These are phyloP conservation scores for Sebastes steindachneri DNA, from an alignment of 2,797 vertebrate species.

Conservation along the genomic window DNA sequence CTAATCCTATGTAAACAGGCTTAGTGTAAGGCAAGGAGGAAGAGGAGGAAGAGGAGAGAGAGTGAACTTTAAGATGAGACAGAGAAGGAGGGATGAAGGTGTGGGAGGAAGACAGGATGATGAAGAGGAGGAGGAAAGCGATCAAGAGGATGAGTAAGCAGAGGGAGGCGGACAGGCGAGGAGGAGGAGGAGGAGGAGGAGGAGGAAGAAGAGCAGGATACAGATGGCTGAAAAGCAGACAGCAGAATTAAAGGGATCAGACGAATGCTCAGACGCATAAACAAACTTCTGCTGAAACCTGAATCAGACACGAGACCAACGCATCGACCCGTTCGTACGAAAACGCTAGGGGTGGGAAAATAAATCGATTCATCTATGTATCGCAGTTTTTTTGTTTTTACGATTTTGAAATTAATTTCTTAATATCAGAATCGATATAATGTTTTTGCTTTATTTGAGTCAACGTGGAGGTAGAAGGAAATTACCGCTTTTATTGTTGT, in stretches of 20 bases:
- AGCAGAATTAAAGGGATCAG: conserved; percentile 53
- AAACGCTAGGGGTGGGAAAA: too few species aligned
- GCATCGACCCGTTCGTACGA: too few species aligned
- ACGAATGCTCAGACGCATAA: conserved; percentile 6
- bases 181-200: conserved; percentile 6
- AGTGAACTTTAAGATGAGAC: conserved; percentile 1
- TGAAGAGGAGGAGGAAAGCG: conserved; percentile 2
- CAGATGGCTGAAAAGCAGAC: conserved; percentile 44
- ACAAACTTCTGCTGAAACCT: not conserved
- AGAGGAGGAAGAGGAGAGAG: conserved; percentile 18
- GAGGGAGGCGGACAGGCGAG: not conserved
- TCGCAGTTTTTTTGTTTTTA: too few species aligned
- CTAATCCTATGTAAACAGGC: conserved; percentile 58
- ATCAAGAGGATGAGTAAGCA: conserved; percentile 14
- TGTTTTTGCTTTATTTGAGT: too few species aligned
- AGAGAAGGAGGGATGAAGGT: not conserved
- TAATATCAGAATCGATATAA: too few species aligned
- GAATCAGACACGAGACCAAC: not conserved
- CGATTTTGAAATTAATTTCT: too few species aligned
- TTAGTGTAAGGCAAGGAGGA: conserved; percentile 65
- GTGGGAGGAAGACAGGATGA: conserved; percentile 6
- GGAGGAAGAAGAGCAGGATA: conserved; percentile 12
- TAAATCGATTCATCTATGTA: too few species aligned
- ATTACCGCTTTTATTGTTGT: too few species aligned
- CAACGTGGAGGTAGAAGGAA: not conserved